These are phyloP conservation scores for Stegana nigrithorax DNA, from an alignment of 2,888 invertebrate species.

Conservation along the genomic window DNA sequence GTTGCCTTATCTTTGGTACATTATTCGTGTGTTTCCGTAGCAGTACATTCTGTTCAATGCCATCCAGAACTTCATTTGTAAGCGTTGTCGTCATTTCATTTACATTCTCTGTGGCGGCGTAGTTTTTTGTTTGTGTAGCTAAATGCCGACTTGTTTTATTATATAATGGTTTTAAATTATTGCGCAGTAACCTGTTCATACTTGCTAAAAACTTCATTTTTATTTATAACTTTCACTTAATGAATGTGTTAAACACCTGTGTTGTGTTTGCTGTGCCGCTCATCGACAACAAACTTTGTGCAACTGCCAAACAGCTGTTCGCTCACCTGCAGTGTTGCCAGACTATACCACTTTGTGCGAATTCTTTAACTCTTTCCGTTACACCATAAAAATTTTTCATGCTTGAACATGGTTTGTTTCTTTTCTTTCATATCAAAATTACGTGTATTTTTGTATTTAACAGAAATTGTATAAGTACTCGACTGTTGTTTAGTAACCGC, in stretches of 20 bases:
- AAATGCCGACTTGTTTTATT: neutral
- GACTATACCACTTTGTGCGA: neutral
- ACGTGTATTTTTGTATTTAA: no score
- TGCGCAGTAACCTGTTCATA: constrained; percentile 31
- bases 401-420: no score
- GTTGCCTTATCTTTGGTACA: constrained; percentile 46
- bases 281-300: neutral
- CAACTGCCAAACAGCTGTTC: neutral
- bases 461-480: no score
- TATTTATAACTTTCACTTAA: constrained; percentile 39
- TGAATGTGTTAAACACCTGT: no score
- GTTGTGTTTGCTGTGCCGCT: no score
- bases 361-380: no score
- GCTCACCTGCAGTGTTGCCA: neutral
- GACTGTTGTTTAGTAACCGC: no score
- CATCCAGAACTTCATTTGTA: constrained; percentile 44
- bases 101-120: constrained; percentile 21
- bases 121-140: constrained; percentile 30
- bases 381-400: no score
- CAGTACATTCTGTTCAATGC: constrained; percentile 50
- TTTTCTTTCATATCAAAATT: no score
- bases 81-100: constrained; percentile 20
- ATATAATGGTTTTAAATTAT: constrained; percentile 18
- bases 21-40: constrained; percentile 55
- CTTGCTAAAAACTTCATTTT: constrained; percentile 46